Conservation (phyloP, 2,888 invertebrate genomes). For the Smittia aterrima region DNA sequence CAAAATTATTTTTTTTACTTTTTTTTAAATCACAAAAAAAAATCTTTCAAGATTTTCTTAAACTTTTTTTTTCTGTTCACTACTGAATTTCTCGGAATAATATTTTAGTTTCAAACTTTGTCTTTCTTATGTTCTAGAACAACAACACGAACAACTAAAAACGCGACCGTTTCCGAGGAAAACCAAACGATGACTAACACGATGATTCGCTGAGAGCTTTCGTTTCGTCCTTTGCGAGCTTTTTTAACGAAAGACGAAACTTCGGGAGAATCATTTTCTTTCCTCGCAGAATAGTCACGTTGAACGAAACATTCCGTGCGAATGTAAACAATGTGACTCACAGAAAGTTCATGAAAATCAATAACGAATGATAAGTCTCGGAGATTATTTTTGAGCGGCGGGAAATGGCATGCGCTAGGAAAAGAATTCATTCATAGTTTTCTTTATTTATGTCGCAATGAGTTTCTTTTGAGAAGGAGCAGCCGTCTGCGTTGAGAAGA, state of each 20-base stretch:
- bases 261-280: neutral
- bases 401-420: neutral
- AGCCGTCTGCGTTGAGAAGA: no score
- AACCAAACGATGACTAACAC: slow-evolving; percentile 35
- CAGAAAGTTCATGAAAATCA: slow-evolving; percentile 7
- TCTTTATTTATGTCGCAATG: no score
- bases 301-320: neutral
- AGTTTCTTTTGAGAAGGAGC: no score
- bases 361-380: neutral
- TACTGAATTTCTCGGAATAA: neutral
- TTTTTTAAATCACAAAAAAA: neutral
- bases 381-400: no score
- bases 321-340: slow-evolving; percentile 28
- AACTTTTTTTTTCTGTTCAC: neutral
- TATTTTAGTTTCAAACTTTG: neutral
- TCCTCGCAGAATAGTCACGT: neutral
- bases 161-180: slow-evolving; percentile 28
- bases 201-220: slow-evolving; percentile 24
- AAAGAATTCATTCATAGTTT: slow-evolving; percentile 1
- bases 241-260: slow-evolving; percentile 14
- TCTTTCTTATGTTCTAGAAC: neutral
- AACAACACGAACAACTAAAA: slow-evolving; percentile 37
- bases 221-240: neutral
- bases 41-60: neutral
- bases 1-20: neutral